phyloP scores from a whole-genome alignment of 2,113 vertebrate species.

The Nesogale talazaci region DNA sequence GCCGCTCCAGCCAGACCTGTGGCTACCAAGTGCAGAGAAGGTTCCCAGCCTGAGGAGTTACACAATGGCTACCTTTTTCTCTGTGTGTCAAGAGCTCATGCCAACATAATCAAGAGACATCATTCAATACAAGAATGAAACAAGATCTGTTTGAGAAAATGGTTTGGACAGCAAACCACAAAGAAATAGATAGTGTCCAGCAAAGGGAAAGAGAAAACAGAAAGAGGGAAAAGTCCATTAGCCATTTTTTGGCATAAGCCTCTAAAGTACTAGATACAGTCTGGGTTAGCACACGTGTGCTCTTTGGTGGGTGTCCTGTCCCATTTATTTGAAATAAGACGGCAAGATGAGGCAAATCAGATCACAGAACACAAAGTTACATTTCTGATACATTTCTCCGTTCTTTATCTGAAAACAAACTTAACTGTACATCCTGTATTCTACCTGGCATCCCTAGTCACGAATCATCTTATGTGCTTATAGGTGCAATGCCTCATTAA shows the following conservation, averaged over 20 bases:
- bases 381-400: not conserved
- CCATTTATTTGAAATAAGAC: not conserved
- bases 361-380: not conserved
- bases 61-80: not conserved
- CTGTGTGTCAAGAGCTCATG: not conserved
- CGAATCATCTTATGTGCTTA: not conserved
- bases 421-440: not conserved
- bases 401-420: conserved; percentile 34
- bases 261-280: not conserved
- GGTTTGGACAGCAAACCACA: not conserved
- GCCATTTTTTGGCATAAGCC: not conserved
- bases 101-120: not conserved
- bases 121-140: not conserved
- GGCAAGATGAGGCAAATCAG: not conserved
- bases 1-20: not conserved
- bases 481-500: not conserved
- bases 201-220: not conserved
- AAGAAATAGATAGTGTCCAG: not conserved
- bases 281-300: not conserved
- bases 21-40: not conserved
- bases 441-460: not conserved
- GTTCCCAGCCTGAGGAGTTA: not conserved
- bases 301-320: not conserved
- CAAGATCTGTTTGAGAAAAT: not conserved
- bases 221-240: not conserved